Evolutionary conservation across 2,797 vertebrate genomes (phyloP).

Genomic region (Pempheris klunzingeri): DNA sequence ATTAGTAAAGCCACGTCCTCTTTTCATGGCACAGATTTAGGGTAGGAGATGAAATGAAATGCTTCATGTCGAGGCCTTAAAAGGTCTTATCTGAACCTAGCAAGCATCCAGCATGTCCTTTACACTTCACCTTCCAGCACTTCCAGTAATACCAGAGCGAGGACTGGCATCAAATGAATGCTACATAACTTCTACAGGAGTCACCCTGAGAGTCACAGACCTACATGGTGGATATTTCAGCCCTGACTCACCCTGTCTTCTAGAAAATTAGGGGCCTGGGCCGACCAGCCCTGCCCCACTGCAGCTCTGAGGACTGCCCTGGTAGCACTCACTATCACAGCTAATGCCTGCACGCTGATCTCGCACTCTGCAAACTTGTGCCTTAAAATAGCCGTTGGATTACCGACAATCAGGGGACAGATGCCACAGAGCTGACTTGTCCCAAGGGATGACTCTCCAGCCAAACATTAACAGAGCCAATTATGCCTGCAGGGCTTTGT

Average conservation of each 20-base stretch:
- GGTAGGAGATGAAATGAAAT: slow-evolving; percentile 1
- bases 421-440: slow-evolving; percentile 71
- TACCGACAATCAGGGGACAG: slow-evolving; percentile 79
- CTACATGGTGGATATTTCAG: slow-evolving; percentile 59
- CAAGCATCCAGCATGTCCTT: background rate
- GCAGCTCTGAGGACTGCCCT: slow-evolving; percentile 49
- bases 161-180: slow-evolving; percentile 26
- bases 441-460: slow-evolving; percentile 52
- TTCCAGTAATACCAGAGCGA: slow-evolving; percentile 36
- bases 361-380: slow-evolving; percentile 54
- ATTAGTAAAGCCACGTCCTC: slow-evolving; percentile 4
- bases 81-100: background rate
- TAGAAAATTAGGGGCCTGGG: slow-evolving; percentile 49
- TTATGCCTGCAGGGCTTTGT: slow-evolving; percentile 57
- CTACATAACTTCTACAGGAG: slow-evolving; percentile 54
- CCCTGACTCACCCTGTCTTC: slow-evolving; percentile 69
- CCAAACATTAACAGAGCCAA: slow-evolving; percentile 73
- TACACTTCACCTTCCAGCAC: slow-evolving; percentile 5
- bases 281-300: slow-evolving; percentile 50
- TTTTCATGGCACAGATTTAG: slow-evolving; percentile 31
- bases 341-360: slow-evolving; percentile 60
- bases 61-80: background rate
- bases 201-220: slow-evolving; percentile 57
- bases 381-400: slow-evolving; percentile 83
- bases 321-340: slow-evolving; percentile 51